phyloP scores from a whole-genome alignment of 2,113 vertebrate genomes.

The Triplophysa dalaica region DNA sequence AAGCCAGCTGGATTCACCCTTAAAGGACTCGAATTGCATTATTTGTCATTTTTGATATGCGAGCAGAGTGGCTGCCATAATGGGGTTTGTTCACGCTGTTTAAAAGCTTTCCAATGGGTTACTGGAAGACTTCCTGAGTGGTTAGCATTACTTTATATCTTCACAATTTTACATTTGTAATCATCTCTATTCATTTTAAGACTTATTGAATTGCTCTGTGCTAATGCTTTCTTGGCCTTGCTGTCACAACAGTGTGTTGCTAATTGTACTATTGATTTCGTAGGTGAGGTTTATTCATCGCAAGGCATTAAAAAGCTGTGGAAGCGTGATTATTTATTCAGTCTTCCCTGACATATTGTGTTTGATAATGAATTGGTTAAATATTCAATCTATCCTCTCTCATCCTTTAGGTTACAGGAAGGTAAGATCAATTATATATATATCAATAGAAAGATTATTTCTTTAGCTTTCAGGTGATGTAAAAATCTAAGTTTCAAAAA shows the following conservation, averaged over 20 bases:
- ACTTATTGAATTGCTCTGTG: conserved; percentile 13
- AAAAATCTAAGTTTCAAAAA: too few species aligned
- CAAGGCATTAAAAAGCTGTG: conserved; percentile 57
- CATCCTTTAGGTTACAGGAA: conserved; percentile 26
- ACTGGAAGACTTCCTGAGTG: neutral
- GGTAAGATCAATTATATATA: conserved; percentile 10
- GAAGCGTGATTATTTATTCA: conserved; percentile 58
- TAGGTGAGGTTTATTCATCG: conserved; percentile 54
- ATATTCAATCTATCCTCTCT: neutral
- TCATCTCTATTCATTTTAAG: neutral
- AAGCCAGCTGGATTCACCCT: conserved; percentile 38
- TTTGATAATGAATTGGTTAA: conserved; percentile 48
- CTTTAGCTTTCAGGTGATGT: too few species aligned
- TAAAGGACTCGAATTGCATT: conserved; percentile 12
- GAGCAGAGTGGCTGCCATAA: neutral
- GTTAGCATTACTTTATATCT: conserved; percentile 1
- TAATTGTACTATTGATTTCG: conserved; percentile 60
- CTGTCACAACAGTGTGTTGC: conserved; percentile 39
- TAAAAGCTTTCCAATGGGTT: conserved; percentile 10
- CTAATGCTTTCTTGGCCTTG: conserved; percentile 24
- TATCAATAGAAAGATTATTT: too few species aligned
- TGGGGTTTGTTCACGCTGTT: conserved; percentile 19
- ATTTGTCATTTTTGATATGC: conserved; percentile 9
- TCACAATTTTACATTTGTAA: neutral
- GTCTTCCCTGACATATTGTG: conserved; percentile 33